These are phyloP conservation scores for Tragelaphus buxtoni DNA, from an alignment of 2,113 vertebrate species.

Conservation along the genomic window DNA sequence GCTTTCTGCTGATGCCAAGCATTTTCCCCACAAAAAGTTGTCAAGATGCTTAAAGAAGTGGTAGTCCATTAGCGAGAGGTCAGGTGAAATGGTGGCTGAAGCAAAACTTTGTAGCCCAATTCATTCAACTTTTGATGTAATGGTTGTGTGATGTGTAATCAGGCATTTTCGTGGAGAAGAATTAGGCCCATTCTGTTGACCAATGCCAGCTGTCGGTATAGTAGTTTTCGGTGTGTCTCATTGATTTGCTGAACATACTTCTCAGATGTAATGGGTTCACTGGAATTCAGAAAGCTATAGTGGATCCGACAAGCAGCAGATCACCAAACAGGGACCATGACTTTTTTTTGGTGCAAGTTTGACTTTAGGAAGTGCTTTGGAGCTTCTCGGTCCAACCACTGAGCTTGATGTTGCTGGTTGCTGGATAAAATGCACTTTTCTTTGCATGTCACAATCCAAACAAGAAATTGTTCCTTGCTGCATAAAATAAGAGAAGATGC, in stretches of 20 bases:
- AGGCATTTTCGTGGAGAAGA: not conserved
- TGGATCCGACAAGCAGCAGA: not conserved
- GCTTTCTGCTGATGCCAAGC: not conserved
- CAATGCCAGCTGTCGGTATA: not conserved
- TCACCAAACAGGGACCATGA: not conserved
- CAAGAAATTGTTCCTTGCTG: not conserved
- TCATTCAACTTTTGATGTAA: not conserved
- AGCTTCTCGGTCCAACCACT: not conserved
- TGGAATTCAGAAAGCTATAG: not conserved
- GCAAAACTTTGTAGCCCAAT: not conserved
- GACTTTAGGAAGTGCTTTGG: not conserved
- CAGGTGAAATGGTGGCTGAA: not conserved
- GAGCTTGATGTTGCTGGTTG: not conserved
- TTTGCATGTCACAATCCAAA: not conserved
- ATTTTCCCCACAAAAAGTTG: not conserved
- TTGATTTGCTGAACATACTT: not conserved
- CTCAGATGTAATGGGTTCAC: not conserved
- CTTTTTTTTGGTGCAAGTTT: not conserved
- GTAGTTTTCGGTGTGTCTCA: not conserved
- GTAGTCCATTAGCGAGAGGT: not conserved
- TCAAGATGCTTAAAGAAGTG: not conserved
- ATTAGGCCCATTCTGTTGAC: not conserved
- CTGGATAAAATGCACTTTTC: not conserved
- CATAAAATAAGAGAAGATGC: not conserved
- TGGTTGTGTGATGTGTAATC: not conserved